Conservation (phyloP, 1,140 invertebrate species). For the Aricia agestis region DNA sequence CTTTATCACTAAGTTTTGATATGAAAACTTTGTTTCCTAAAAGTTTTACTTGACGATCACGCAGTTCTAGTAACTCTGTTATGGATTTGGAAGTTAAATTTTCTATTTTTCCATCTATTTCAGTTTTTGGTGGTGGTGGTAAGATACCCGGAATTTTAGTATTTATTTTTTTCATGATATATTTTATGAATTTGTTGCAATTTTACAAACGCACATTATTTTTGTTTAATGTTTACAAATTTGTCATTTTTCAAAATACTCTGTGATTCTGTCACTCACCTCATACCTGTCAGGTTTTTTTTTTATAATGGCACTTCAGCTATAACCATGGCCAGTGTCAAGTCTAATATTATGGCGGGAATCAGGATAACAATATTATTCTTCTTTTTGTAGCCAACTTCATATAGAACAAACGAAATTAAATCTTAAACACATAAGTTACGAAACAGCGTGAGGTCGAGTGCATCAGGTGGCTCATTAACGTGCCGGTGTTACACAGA, state of each 20-base stretch:
- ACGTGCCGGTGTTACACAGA: no score
- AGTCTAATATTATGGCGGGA: no score
- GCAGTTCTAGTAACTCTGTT: constrained; percentile 52
- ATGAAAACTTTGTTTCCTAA: constrained; percentile 63
- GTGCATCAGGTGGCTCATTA: no score
- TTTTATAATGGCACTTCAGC: no score
- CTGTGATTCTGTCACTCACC: no score
- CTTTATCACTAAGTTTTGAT: constrained; percentile 81
- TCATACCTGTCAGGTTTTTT: no score
- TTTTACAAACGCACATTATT: background rate
- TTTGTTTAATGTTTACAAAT: background rate
- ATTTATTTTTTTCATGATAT: constrained; percentile 54
- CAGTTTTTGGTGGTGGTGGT: constrained; percentile 54
- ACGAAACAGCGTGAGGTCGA: no score
- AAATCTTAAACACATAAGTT: no score
- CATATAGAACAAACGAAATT: no score
- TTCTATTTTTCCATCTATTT: constrained; percentile 61
- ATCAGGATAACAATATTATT: no score
- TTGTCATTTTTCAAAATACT: background rate
- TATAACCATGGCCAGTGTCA: no score
- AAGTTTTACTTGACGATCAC: constrained; percentile 56
- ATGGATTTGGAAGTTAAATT: constrained; percentile 52
- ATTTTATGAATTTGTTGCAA: constrained; percentile 21
- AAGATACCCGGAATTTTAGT: constrained; percentile 54
- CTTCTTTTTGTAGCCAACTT: no score